These are phyloP conservation scores for Thunnus thynnus DNA, from an alignment of 2,113 vertebrate species.

Conservation along the genomic window DNA sequence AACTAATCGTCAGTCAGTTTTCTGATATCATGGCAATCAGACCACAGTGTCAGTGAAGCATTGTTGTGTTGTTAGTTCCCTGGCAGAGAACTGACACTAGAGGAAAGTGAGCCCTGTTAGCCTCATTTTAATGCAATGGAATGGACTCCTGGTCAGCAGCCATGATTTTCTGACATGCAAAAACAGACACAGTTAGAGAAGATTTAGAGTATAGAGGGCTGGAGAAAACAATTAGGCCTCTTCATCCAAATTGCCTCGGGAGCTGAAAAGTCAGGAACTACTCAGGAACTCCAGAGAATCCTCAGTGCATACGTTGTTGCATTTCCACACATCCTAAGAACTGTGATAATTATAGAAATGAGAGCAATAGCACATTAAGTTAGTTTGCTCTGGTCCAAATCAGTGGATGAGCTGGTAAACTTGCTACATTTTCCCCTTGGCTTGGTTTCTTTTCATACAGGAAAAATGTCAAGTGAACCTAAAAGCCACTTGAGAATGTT, in stretches of 20 bases:
- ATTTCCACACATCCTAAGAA: conserved; percentile 1
- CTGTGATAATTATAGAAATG: background rate
- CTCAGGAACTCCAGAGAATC: conserved; percentile 7
- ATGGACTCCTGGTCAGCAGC: conserved; percentile 36
- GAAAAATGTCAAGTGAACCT: too few species aligned
- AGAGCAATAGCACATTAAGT: background rate
- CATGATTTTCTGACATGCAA: background rate
- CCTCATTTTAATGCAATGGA: conserved; percentile 4
- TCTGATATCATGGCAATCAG: conserved; percentile 17
- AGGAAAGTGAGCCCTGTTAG: conserved; percentile 13
- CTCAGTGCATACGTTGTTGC: background rate
- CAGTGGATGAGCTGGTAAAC: too few species aligned
- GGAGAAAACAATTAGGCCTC: conserved; percentile 37
- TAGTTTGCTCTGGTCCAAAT: too few species aligned
- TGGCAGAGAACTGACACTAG: background rate
- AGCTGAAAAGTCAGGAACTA: conserved; percentile 6
- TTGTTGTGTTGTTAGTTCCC: too few species aligned
- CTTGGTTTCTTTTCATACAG: too few species aligned
- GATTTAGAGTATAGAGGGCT: background rate
- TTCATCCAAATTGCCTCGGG: conserved; percentile 20
- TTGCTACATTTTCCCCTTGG: too few species aligned
- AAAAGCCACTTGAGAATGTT: too few species aligned
- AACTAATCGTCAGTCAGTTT: background rate
- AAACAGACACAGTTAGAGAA: conserved; percentile 18
- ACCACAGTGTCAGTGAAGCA: background rate